These are phyloP conservation scores for Cavia porcellus DNA, from an alignment of 2,113 vertebrate genomes.

Conservation along the genomic window DNA sequence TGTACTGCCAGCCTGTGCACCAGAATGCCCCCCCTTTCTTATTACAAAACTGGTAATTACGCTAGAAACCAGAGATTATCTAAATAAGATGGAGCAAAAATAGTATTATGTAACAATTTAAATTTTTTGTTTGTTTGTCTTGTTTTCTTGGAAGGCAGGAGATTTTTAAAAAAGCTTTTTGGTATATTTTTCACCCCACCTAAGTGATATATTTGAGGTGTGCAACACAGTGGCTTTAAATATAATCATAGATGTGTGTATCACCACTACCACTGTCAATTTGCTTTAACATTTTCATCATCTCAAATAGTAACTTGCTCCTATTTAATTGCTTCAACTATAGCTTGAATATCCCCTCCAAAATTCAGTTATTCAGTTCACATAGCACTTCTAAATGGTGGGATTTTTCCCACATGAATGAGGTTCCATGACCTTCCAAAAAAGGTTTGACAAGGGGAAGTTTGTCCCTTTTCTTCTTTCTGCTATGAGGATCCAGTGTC, in stretches of 20 bases:
- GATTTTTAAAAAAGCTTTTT: neutral
- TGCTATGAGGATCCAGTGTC: neutral
- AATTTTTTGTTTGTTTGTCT: neutral
- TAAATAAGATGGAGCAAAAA: slow-evolving; percentile 72
- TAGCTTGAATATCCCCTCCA: neutral
- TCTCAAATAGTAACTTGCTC: neutral
- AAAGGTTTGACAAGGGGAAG: neutral
- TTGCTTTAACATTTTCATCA: slow-evolving; percentile 26
- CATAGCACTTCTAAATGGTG: neutral
- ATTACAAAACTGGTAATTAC: slow-evolving; percentile 80
- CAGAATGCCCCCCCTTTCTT: slow-evolving; percentile 63
- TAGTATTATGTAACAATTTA: slow-evolving; percentile 57
- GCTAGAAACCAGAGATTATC: slow-evolving; percentile 74
- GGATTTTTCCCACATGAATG: neutral
- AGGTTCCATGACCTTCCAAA: neutral
- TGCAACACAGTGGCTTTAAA: neutral
- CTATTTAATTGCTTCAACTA: neutral
- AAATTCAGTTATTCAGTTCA: neutral
- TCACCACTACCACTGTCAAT: neutral
- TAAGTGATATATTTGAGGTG: neutral
- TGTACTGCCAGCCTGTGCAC: too few relatives aligned
- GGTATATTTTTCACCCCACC: neutral
- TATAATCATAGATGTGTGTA: neutral
- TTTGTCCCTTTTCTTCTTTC: neutral
- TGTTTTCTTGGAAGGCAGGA: neutral